Evolutionary conservation across 1,140 invertebrate species (phyloP).

Genomic region (Melanaphis sacchari): DNA sequence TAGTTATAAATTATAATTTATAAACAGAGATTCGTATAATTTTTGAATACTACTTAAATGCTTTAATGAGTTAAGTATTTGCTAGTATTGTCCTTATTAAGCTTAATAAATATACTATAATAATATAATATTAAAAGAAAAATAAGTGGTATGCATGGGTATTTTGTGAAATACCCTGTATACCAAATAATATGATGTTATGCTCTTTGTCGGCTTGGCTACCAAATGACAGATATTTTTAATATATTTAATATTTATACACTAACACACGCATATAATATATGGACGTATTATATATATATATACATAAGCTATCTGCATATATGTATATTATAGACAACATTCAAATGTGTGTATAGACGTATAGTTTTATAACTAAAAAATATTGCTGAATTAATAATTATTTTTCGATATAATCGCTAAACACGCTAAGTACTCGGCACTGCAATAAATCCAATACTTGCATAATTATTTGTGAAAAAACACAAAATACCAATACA

Average conservation of each 20-base stretch:
- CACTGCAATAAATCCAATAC: background rate
- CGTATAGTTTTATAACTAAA: background rate
- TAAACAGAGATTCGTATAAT: no score
- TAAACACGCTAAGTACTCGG: background rate
- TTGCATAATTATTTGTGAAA: background rate
- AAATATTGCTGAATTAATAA: background rate
- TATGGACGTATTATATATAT: background rate
- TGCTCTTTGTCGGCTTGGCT: background rate
- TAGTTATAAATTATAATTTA: no score
- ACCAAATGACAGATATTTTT: background rate
- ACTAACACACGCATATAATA: background rate
- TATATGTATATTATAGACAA: background rate
- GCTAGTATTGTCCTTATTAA: no score
- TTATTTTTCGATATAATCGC: background rate
- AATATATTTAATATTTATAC: background rate
- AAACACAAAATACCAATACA: background rate
- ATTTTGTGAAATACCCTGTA: background rate
- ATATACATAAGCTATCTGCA: background rate
- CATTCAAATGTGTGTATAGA: background rate
- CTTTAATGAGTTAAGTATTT: no score
- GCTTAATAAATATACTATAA: no score
- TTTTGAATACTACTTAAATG: no score
- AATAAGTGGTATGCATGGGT: background rate
- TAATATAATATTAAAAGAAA: background rate
- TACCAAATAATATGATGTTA: background rate